These are phyloP conservation scores for Apodemia mormo DNA, from an alignment of 2,888 invertebrate species.

Conservation along the genomic window DNA sequence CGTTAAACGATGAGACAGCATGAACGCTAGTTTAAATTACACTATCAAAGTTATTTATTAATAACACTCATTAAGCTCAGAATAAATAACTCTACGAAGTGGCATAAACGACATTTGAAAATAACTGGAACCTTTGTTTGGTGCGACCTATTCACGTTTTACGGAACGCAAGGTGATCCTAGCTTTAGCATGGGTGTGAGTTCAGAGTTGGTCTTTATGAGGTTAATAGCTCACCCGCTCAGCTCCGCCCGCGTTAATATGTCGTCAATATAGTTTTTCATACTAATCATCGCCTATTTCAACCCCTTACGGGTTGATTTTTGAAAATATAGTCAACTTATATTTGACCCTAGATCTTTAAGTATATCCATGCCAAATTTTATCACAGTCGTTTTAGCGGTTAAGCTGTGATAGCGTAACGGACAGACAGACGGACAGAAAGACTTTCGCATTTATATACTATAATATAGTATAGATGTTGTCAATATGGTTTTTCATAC, in stretches of 20 bases:
- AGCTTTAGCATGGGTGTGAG: slow-evolving; percentile 1
- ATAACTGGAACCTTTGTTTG: slow-evolving; percentile 8
- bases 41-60: not conserved
- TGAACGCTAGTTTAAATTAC: not conserved
- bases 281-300: not conserved
- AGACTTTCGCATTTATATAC: too few species aligned
- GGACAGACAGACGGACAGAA: too few species aligned
- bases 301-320: too few species aligned
- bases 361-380: too few species aligned
- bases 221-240: too few species aligned
- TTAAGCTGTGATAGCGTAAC: too few species aligned
- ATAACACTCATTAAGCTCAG: not conserved
- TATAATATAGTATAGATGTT: too few species aligned
- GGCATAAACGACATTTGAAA: slow-evolving; percentile 6
- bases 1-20: not conserved
- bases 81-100: not conserved
- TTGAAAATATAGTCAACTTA: too few species aligned
- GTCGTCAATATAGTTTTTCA: not conserved
- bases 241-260: too few species aligned
- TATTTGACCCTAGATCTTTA: too few species aligned
- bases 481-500: too few species aligned
- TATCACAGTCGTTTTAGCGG: too few species aligned
- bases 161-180: not conserved
- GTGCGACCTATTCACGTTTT: not conserved
- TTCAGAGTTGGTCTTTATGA: not conserved